These are phyloP conservation scores for Phyllotreta cruciferae DNA, from an alignment of 2,888 invertebrate species.

Conservation along the genomic window DNA sequence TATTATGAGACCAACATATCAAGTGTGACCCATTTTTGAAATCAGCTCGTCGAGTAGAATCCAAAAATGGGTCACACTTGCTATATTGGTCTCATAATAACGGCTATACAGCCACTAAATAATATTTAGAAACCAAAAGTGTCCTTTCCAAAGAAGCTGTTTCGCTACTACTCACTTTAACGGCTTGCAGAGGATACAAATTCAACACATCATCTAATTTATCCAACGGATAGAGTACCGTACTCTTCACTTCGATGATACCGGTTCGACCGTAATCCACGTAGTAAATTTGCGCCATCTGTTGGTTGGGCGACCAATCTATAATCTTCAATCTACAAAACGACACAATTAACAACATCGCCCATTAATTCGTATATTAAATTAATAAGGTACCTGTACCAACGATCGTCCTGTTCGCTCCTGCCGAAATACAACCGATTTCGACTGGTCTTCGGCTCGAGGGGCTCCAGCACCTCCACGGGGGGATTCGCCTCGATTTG, in stretches of 20 bases:
- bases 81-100: no score
- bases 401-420: constrained; percentile 51
- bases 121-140: no score
- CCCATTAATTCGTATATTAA: no score
- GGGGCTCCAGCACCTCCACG: constrained; percentile 28
- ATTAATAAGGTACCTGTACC: no score
- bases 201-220: constrained; percentile 56
- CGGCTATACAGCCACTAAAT: no score
- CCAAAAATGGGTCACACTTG: no score
- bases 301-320: constrained; percentile 56
- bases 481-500: constrained; percentile 42
- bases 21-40: no score
- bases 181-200: constrained; percentile 60
- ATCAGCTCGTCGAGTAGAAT: no score
- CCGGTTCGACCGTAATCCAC: constrained; percentile 65
- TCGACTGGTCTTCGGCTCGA: constrained; percentile 54
- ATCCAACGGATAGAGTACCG: constrained; percentile 62
- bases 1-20: no score
- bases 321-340: constrained; percentile 61
- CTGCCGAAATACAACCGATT: constrained; percentile 61
- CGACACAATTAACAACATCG: constrained; percentile 47
- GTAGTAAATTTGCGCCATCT: constrained; percentile 62
- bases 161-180: constrained; percentile 49
- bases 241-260: constrained; percentile 54
- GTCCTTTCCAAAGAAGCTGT: no score